Conservation (phyloP, 2,113 vertebrate genomes). For the Phalacrocorax pelagicus region DNA sequence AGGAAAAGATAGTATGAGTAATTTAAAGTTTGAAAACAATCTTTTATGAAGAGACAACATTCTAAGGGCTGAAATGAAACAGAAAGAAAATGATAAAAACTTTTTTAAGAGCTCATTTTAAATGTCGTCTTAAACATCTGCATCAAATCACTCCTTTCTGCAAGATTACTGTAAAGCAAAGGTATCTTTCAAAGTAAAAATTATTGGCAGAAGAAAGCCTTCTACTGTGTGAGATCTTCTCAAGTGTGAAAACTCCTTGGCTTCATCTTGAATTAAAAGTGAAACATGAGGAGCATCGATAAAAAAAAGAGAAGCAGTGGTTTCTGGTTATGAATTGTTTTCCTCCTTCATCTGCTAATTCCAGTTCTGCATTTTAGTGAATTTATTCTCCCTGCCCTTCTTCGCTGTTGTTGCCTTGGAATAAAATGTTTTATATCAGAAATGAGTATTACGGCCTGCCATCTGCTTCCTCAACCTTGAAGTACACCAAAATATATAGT, state of each 20-base stretch:
- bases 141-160: not conserved
- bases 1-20: not conserved
- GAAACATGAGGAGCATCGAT: not conserved
- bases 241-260: not conserved
- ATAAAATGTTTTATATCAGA: not conserved
- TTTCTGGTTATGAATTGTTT: not conserved
- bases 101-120: not conserved
- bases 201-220: not conserved
- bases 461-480: not conserved
- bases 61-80: not conserved
- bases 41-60: not conserved
- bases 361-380: not conserved
- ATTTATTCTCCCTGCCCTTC: not conserved
- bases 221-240: not conserved
- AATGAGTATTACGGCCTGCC: not conserved
- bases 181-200: not conserved
- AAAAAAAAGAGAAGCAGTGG: not conserved
- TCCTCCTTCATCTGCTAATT: not conserved
- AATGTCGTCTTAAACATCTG: not conserved
- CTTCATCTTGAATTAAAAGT: not conserved
- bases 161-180: not conserved
- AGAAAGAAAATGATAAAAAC: not conserved
- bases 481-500: not conserved
- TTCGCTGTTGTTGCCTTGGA: not conserved
- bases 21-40: not conserved